phyloP scores from a whole-genome alignment of 2,888 invertebrate species.

The Drosophila hawaiiensis region DNA sequence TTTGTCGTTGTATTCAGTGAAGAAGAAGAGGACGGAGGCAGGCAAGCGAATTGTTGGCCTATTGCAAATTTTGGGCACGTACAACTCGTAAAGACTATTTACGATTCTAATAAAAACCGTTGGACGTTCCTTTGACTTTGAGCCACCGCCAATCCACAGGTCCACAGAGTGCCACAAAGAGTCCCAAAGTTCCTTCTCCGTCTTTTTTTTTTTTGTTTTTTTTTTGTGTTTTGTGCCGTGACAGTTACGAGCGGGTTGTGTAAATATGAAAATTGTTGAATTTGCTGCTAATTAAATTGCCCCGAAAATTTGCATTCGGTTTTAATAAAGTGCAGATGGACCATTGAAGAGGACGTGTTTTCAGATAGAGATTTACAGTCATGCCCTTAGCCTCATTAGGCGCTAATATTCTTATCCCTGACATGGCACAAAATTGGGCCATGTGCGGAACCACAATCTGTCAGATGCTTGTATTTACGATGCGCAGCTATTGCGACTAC shows the following conservation, averaged over 20 bases:
- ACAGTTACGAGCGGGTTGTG: conserved; percentile 62
- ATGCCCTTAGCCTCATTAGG: conserved; percentile 38
- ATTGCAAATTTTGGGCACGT: conserved; percentile 79
- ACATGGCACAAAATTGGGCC: conserved; percentile 53
- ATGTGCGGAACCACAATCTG: conserved; percentile 41
- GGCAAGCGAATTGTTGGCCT: conserved; percentile 65
- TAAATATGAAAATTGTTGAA: conserved; percentile 68
- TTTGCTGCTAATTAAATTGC: conserved; percentile 79
- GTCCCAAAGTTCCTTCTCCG: conserved; percentile 2
- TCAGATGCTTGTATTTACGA: conserved; percentile 51
- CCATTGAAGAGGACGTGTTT: conserved; percentile 5
- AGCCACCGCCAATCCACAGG: conserved; percentile 22
- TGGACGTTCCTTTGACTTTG: conserved; percentile 59
- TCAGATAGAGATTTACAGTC: conserved; percentile 3
- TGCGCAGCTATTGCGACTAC: conserved; percentile 28
- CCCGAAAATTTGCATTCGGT: conserved; percentile 71
- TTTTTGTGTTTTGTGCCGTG: conserved; percentile 38
- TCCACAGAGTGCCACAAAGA: conserved; percentile 32
- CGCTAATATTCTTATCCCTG: conserved; percentile 60
- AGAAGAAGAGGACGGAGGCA: conserved; percentile 16
- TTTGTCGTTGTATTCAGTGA: conserved; percentile 58
- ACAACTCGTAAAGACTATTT: conserved; percentile 80
- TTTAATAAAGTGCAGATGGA: conserved; percentile 68
- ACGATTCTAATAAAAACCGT: conserved; percentile 78
- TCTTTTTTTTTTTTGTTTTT: neutral